Conservation (phyloP, 2,797 vertebrate species). For the Alcedo quadribrachys region DNA sequence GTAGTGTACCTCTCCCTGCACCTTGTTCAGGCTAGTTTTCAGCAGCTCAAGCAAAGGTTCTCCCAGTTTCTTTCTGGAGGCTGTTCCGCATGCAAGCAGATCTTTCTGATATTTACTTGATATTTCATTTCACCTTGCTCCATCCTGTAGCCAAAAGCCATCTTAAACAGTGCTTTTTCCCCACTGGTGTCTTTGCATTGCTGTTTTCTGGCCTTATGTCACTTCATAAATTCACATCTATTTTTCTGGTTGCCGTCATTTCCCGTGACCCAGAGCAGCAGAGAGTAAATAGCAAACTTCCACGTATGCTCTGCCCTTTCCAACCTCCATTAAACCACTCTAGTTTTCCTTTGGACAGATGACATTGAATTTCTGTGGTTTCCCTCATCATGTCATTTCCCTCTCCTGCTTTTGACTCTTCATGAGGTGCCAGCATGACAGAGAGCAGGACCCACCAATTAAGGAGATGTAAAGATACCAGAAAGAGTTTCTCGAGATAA, state of each 20-base stretch:
- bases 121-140: conserved; percentile 1
- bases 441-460: conserved; percentile 4
- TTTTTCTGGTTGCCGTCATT: not conserved
- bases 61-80: conserved; percentile 34
- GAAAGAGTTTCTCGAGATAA: not conserved
- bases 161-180: not conserved
- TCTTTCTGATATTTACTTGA: conserved; percentile 8
- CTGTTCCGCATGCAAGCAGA: conserved; percentile 3
- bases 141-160: not conserved
- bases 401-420: not conserved
- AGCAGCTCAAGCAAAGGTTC: conserved; percentile 49
- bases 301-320: not conserved
- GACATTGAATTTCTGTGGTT: conserved; percentile 7
- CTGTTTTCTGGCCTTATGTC: not conserved
- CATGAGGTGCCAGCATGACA: not conserved
- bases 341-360: not conserved
- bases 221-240: not conserved
- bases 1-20: not conserved
- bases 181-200: not conserved
- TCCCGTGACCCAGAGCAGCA: not conserved
- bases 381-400: not conserved
- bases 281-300: not conserved
- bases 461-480: not conserved
- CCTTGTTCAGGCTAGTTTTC: conserved; percentile 67
- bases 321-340: not conserved